Evolutionary conservation across 2,888 invertebrate species (phyloP), one percentile per base, ranked within the genome.

Genomic region (Drepanosiphum platanoidis): DNA sequence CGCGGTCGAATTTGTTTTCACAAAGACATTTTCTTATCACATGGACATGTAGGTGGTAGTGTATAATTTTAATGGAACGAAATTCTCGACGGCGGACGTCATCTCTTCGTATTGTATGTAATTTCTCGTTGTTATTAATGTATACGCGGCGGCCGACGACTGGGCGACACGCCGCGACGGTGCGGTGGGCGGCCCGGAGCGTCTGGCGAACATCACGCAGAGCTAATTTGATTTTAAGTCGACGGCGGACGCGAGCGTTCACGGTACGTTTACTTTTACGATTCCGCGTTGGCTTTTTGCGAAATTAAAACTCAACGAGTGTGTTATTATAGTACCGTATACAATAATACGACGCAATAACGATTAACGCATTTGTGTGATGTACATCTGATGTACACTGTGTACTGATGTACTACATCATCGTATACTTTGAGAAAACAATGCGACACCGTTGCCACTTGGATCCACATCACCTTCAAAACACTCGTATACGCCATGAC

Each of bases 221-320:
- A 61, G 79, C 18, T 79, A 79, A 79, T 79, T 79, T 46, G 79
- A 79, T 79, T 79, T 78, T 66, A 68, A 68, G 68, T 68, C 46
- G 1, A 11, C 42, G 30, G 30, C 8, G 42, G 13, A n/a, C 66
- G 68, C 11, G n/a, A 32, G 34, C n/a, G 66, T 79, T 64, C 79
- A 79, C 68, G 79, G 79, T 79, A 79, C 79, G 68, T 79, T 79
- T 79, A 68, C n/a, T 68, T 46, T 68, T 68, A 79, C 68, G 79
- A 79, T 46, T 66, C 66, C 79, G 79, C 39, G 78, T 66, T 64
- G 46, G 79, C 79, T 79, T 79, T 79, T 79, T 79, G 79, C 79
- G 79, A 46, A 66, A 79, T 79, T 79, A 79, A 79, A 66, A 78
- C 78, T 66, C 64, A 27, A 39, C n/a, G 18, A 0, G 39, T 42